phyloP scores from a whole-genome alignment of 1,140 invertebrate genomes.

The Manduca sexta region DNA sequence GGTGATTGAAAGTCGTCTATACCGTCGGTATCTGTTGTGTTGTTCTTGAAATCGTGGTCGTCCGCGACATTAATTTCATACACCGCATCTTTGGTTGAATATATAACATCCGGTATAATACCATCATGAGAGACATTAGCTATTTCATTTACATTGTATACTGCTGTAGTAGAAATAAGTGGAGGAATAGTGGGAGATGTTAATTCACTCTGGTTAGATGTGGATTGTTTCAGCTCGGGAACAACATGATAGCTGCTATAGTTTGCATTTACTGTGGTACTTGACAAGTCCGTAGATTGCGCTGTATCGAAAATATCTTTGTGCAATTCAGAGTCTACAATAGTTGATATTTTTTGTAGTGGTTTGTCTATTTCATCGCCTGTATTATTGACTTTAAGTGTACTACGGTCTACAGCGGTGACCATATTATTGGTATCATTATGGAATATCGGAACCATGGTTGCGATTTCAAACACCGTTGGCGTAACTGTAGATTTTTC shows the following conservation, averaged over 20 bases:
- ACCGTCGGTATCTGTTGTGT: constrained; percentile 17
- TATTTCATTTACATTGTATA: background rate
- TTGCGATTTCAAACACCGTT: constrained; percentile 50
- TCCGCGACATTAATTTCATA: constrained; percentile 6
- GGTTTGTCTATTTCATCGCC: too few relatives aligned
- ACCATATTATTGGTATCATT: background rate
- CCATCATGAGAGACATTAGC: constrained; percentile 3
- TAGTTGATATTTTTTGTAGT: too few relatives aligned
- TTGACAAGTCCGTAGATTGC: too few relatives aligned
- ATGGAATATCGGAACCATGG: constrained; percentile 30
- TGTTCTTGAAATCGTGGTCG: constrained; percentile 16
- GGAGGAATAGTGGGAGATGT: background rate
- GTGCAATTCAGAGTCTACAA: too few relatives aligned
- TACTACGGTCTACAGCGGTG: background rate
- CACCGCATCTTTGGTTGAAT: constrained; percentile 8
- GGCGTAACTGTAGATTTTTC: constrained; percentile 28
- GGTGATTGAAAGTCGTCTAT: constrained; percentile 59
- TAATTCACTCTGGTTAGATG: too few relatives aligned
- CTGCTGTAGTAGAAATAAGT: background rate
- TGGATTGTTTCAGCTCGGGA: too few relatives aligned
- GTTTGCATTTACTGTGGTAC: too few relatives aligned
- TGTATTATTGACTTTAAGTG: background rate
- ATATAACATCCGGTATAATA: background rate
- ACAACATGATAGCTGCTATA: too few relatives aligned
- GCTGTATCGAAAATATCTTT: too few relatives aligned